phyloP scores from a whole-genome alignment of 2,888 invertebrate genomes.

The Drosophila pullipes region DNA sequence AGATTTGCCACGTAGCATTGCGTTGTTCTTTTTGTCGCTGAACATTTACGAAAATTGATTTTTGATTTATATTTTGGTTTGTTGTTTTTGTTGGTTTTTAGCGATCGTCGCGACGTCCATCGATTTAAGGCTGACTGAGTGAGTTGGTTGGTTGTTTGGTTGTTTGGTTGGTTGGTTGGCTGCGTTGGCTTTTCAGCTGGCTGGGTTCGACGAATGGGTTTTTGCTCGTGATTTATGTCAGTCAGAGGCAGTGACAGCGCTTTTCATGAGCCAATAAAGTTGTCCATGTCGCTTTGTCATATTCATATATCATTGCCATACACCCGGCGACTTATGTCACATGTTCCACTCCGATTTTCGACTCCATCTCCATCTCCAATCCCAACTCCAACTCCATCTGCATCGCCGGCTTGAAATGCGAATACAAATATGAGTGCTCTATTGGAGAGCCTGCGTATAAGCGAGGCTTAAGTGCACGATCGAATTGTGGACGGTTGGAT shows the following conservation, averaged over 20 bases:
- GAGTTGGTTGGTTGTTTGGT: conserved; percentile 4
- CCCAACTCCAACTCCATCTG: conserved; percentile 10
- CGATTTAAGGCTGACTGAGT: conserved; percentile 24
- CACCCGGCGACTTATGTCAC: conserved; percentile 77
- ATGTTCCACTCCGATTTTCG: conserved; percentile 48
- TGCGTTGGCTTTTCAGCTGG: conserved; percentile 42
- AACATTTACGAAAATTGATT: conserved; percentile 69
- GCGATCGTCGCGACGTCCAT: conserved; percentile 33
- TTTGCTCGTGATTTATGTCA: conserved; percentile 74
- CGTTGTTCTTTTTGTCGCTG: conserved; percentile 52
- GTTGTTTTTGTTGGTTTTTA: conserved; percentile 21
- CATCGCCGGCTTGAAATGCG: conserved; percentile 30
- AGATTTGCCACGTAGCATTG: conserved; percentile 42
- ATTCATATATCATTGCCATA: conserved; percentile 78
- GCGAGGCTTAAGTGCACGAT: conserved; percentile 70
- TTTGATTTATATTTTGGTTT: conserved; percentile 68
- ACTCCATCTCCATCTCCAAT: conserved; percentile 2
- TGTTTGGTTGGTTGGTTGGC: conserved; percentile 4
- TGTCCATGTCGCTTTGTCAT: conserved; percentile 80
- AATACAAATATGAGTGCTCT: conserved; percentile 58
- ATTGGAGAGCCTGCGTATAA: conserved; percentile 61
- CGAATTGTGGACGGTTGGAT: conserved; percentile 56
- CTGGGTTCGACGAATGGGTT: conserved; percentile 45
- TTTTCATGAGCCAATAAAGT: conserved; percentile 82
- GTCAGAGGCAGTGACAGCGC: conserved; percentile 79